A percentile compares a stretch with the other conserved stretches of the same genome.
These are phyloP conservation scores for Hololepta plana DNA, from an alignment of 2,888 invertebrate species.

Conservation along the genomic window DNA sequence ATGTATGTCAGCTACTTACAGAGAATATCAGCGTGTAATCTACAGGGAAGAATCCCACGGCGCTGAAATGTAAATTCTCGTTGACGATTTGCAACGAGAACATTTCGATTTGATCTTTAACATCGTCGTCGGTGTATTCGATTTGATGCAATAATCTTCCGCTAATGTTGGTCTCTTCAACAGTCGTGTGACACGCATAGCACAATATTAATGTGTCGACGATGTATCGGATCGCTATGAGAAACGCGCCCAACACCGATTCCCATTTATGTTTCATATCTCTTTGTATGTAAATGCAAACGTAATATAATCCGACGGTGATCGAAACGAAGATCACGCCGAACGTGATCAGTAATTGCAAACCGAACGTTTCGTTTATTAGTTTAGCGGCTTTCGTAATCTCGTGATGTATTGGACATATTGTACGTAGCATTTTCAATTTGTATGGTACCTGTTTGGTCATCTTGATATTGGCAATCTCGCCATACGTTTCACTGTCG, in stretches of 20 bases:
- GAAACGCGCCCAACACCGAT: too few species aligned
- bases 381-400: slow-evolving; percentile 13
- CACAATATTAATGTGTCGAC: slow-evolving; percentile 14
- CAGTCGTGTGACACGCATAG: slow-evolving; percentile 14
- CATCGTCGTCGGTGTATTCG: slow-evolving; percentile 16
- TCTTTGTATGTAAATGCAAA: too few species aligned
- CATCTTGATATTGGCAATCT: too few species aligned
- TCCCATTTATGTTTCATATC: too few species aligned
- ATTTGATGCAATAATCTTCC: slow-evolving; percentile 20
- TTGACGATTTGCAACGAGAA: slow-evolving; percentile 22
- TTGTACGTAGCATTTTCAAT: slow-evolving; percentile 7
- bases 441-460: slow-evolving; percentile 5
- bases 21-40: slow-evolving; percentile 19
- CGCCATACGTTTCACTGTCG: too few species aligned
- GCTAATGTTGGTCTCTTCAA: slow-evolving; percentile 16
- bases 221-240: too few species aligned
- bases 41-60: slow-evolving; percentile 20
- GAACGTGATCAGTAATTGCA: slow-evolving; percentile 13
- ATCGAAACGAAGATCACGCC: slow-evolving; percentile 14
- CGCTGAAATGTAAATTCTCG: slow-evolving; percentile 18
- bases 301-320: slow-evolving; percentile 12
- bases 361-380: slow-evolving; percentile 15
- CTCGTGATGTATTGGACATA: slow-evolving; percentile 15
- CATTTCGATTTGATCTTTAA: slow-evolving; percentile 20
- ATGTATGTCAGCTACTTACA: slow-evolving; percentile 13